phyloP scores from a whole-genome alignment of 2,888 invertebrate genomes.

The Myopa tessellatipennis region DNA sequence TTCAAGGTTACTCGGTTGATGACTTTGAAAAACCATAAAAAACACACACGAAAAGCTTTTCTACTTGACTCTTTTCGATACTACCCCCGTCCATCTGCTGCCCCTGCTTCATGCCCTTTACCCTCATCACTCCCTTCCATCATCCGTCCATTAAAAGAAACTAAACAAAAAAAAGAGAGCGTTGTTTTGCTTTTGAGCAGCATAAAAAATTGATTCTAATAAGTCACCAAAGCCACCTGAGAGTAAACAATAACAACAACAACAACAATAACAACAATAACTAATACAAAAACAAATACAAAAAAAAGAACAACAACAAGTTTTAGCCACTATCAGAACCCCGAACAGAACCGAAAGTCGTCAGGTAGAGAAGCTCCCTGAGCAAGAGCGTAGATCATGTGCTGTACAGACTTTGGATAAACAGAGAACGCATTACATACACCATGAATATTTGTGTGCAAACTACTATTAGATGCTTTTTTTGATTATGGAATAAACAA shows the following conservation, averaged over 20 bases:
- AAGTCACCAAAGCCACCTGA: neutral
- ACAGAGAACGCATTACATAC: too few relatives aligned
- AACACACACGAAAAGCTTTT: slow-evolving; percentile 38
- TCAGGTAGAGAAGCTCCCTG: too few relatives aligned
- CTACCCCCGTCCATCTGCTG: neutral
- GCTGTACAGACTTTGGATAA: too few relatives aligned
- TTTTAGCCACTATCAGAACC: too few relatives aligned
- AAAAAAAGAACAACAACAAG: neutral
- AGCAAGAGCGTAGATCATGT: too few relatives aligned
- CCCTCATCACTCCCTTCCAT: neutral
- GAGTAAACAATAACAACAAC: neutral
- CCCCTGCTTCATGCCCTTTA: neutral
- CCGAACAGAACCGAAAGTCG: too few relatives aligned
- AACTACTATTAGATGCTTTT: too few relatives aligned
- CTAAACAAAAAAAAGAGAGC: neutral
- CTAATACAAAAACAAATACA: neutral
- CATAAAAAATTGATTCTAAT: neutral
- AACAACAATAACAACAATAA: neutral
- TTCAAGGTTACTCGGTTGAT: slow-evolving; percentile 67
- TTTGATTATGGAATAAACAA: neutral
- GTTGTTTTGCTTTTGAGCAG: neutral
- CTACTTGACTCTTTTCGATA: neutral
- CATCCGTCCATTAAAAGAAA: neutral
- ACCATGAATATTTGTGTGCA: too few relatives aligned
- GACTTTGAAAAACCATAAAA: slow-evolving; percentile 60